Base-by-base conservation (phyloP, 2,797 vertebrate species). In the Cichlasoma orientale region DNA sequence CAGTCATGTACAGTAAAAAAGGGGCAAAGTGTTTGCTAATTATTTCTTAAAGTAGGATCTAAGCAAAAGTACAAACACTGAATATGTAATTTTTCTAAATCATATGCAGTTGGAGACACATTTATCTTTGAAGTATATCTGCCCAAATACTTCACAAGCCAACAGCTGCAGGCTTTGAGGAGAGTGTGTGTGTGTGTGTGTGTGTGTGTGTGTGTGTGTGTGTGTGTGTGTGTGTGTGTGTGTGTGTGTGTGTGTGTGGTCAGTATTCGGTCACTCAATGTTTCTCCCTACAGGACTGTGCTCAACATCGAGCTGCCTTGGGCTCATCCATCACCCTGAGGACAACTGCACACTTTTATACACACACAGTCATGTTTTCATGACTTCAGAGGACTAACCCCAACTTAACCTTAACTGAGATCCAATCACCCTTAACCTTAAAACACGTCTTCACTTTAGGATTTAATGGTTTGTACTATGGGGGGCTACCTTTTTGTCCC, bases 261-360 rank as follows among this genome's bases (percentile, higher is more conserved):
- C 78, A 77, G 74, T 27, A 21, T 54, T 57, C 11, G 72, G 79
- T 75, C 74, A 75, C 55, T 77, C 36, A 75, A 2, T 72, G 56
- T 68, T 70, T 70, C 79, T 80, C n/a, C 55, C 59, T 47, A 50
- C 56, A 83, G 50, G 58, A 78, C 31, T 70, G 19, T 38, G 58
- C 56, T 81, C 14, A 14, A 53, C 69, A 86, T 81, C 19, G 69
- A 88, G 79, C 72, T 69, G 41, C 47, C 38, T 58, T 0, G 1
- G 56, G 13, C 75, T 78, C 78, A 82, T 88, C 80, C 33, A 86
- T 90, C 88, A 88, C 75, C 41, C 12, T n/a, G 29, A 56, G n/a
- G 29, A 69, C 38, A 77, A 75, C 31, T 2, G 2, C 63, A 52
- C 63, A n/a, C 63, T 68, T 68, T 72, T 72, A 1, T 1, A 31